phyloP scores from a whole-genome alignment of 2,797 vertebrate genomes.

The Pangasius macronema region DNA sequence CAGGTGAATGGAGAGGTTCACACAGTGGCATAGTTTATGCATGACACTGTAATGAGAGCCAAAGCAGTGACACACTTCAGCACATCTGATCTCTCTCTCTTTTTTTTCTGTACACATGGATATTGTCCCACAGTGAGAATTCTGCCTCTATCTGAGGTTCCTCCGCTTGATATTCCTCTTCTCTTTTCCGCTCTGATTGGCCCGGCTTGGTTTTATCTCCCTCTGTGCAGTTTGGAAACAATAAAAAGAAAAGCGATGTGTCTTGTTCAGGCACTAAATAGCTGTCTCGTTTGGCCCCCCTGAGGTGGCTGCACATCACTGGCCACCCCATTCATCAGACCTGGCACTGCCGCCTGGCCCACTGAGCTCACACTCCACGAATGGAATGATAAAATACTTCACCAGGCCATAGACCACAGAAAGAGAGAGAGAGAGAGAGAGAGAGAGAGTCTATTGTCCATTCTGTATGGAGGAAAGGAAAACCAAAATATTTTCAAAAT shows the following conservation, averaged over 20 bases:
- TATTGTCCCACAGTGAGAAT: constrained; percentile 38
- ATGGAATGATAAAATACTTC: constrained; percentile 77
- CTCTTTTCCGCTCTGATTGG: constrained; percentile 48
- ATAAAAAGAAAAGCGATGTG: constrained; percentile 78
- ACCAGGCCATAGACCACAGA: constrained; percentile 56
- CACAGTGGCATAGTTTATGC: constrained; percentile 17
- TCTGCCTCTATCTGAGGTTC: constrained; percentile 33
- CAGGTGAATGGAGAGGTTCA: background rate
- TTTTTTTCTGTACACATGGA: constrained; percentile 27
- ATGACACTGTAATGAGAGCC: background rate
- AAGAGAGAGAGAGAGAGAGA: constrained; percentile 45
- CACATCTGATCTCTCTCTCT: background rate
- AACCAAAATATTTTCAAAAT: constrained; percentile 45
- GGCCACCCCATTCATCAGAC: constrained; percentile 74
- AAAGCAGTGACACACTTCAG: constrained; percentile 18
- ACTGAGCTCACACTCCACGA: constrained; percentile 69
- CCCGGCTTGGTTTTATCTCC: constrained; percentile 52
- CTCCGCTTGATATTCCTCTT: constrained; percentile 22
- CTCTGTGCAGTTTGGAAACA: constrained; percentile 72
- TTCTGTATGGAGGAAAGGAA: constrained; percentile 7
- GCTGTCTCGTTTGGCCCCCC: constrained; percentile 77
- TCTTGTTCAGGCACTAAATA: constrained; percentile 81
- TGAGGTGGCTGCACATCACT: constrained; percentile 76
- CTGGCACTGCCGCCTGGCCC: constrained; percentile 48
- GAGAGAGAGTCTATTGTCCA: constrained; percentile 19